A percentile compares a stretch with the other conserved stretches of the same genome.
Conservation (phyloP, 2,888 invertebrate genomes). For the Aphodius sticticus region DNA sequence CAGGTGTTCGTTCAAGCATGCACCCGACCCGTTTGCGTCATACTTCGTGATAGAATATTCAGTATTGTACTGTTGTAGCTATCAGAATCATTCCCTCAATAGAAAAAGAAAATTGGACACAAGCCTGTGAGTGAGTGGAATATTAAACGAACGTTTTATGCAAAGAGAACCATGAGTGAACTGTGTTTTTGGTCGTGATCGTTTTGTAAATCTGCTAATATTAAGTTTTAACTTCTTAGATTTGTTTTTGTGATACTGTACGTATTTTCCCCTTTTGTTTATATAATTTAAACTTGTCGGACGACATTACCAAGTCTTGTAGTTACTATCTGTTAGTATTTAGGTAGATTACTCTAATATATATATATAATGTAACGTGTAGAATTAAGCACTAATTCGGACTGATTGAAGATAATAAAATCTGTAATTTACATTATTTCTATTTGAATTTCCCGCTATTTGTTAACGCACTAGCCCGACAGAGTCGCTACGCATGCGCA, state of each 20-base stretch:
- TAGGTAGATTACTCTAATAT: conserved; percentile 28
- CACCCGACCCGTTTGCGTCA: conserved; percentile 29
- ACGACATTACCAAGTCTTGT: conserved; percentile 30
- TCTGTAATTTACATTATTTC: not conserved
- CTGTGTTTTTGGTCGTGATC: conserved; percentile 36
- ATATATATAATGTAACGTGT: conserved; percentile 30
- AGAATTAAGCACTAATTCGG: conserved; percentile 33
- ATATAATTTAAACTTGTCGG: not conserved
- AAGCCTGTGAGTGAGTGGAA: conserved; percentile 34
- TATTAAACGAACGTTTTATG: conserved; percentile 29
- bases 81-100: conserved; percentile 33
- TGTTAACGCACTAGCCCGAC: not conserved
- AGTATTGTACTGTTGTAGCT: conserved; percentile 31
- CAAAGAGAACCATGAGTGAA: conserved; percentile 33
- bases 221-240: conserved; percentile 30
- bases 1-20: not conserved
- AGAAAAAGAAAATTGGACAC: conserved; percentile 32
- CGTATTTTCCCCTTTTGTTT: conserved; percentile 16
- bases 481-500: too few relatives aligned
- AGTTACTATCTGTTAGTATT: conserved; percentile 31
- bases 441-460: not conserved
- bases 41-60: conserved; percentile 37
- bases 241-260: conserved; percentile 31
- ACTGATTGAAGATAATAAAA: conserved; percentile 33
- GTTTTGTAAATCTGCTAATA: conserved; percentile 33